These are phyloP conservation scores for Campopleginae sp. DNA, from an alignment of 2,888 invertebrate genomes.

Conservation along the genomic window DNA sequence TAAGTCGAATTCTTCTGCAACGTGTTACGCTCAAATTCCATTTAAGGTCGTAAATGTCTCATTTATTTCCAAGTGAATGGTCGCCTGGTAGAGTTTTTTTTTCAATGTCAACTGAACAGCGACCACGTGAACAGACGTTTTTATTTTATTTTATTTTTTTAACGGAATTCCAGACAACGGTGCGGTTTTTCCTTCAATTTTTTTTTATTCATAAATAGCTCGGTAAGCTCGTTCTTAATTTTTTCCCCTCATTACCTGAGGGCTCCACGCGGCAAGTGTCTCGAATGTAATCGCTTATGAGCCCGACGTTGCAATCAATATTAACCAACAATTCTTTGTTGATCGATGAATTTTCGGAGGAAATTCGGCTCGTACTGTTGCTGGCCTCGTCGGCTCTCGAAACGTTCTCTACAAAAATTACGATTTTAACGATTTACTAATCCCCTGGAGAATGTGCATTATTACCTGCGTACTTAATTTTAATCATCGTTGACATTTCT, in stretches of 20 bases:
- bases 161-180: no score
- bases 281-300: constrained; percentile 82
- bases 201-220: not conserved
- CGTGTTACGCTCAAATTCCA: not conserved
- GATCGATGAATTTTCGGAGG: constrained; percentile 31
- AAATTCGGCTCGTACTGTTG: constrained; percentile 33
- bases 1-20: constrained; percentile 78
- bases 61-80: no score
- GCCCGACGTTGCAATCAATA: constrained; percentile 81
- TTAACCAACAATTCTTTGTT: constrained; percentile 80
- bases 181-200: not conserved
- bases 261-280: constrained; percentile 70
- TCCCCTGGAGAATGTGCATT: not conserved
- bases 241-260: constrained; percentile 49
- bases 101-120: no score
- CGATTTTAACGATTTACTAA: not conserved
- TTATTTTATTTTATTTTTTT: no score
- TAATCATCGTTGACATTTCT: constrained; percentile 62
- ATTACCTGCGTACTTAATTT: constrained; percentile 60
- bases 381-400: constrained; percentile 20
- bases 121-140: no score
- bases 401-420: constrained; percentile 46
- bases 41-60: not conserved
- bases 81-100: no score
- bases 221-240: not conserved